Conservation (phyloP, 2,113 vertebrate genomes). For the Boleophthalmus pectinirostris region DNA sequence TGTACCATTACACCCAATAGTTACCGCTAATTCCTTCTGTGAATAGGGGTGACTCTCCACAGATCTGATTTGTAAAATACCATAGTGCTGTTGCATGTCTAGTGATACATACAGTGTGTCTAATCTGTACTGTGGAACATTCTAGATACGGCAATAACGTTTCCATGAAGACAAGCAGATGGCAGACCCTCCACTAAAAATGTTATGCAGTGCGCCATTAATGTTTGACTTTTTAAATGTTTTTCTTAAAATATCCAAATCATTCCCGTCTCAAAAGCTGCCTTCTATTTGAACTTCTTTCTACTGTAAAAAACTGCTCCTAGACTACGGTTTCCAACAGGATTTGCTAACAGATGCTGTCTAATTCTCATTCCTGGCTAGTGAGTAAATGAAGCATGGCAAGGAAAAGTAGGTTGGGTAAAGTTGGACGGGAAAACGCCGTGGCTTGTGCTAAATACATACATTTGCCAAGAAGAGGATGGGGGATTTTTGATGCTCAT, state of each 20-base stretch:
- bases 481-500: slow-evolving; percentile 22
- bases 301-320: not conserved
- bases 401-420: slow-evolving; percentile 5
- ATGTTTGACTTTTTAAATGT: not conserved
- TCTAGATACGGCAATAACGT: too few relatives aligned
- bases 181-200: too few relatives aligned
- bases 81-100: too few relatives aligned
- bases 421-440: not conserved
- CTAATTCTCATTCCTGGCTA: slow-evolving; percentile 10
- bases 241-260: not conserved
- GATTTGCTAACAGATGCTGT: slow-evolving; percentile 9
- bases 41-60: too few relatives aligned
- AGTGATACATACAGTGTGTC: too few relatives aligned
- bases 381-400: not conserved
- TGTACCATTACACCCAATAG: too few relatives aligned
- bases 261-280: not conserved
- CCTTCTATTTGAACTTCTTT: not conserved
- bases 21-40: too few relatives aligned
- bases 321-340: slow-evolving; percentile 15
- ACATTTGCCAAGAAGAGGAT: slow-evolving; percentile 27
- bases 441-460: slow-evolving; percentile 21
- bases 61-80: too few relatives aligned
- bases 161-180: too few relatives aligned
- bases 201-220: too few relatives aligned
- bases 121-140: too few relatives aligned